Evolutionary conservation across 2,113 vertebrate genomes (phyloP).

Genomic region (Ascaphus truei): DNA sequence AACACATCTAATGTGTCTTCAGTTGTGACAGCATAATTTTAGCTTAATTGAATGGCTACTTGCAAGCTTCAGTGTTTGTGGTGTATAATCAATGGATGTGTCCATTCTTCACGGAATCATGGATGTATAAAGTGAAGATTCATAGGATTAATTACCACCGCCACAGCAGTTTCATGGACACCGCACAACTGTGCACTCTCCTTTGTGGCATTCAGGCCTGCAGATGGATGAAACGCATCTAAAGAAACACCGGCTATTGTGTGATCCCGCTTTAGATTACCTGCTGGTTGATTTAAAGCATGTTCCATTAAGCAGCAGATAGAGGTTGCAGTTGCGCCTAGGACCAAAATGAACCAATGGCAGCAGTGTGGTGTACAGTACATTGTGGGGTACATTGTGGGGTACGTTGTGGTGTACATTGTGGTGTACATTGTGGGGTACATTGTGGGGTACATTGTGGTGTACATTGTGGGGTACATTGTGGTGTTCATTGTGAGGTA

Average conservation of each 20-base stretch:
- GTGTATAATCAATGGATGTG: constrained; percentile 44
- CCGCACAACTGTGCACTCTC: constrained; percentile 1
- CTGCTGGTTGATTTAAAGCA: no score
- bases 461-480: no score
- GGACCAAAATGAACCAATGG: no score
- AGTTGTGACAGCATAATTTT: constrained; percentile 33
- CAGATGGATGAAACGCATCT: background rate
- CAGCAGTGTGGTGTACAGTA: no score
- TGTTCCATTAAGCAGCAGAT: no score
- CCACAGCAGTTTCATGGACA: background rate
- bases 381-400: no score
- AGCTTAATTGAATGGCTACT: constrained; percentile 38
- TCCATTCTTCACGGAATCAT: constrained; percentile 29
- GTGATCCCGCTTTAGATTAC: no score
- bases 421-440: no score
- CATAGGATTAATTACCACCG: constrained; percentile 36
- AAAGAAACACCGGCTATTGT: background rate
- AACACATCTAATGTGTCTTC: background rate
- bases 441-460: no score
- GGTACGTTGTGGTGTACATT: no score
- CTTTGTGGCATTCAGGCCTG: constrained; percentile 4
- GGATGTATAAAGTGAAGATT: constrained; percentile 42
- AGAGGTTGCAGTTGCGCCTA: no score
- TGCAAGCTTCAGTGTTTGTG: constrained; percentile 34
- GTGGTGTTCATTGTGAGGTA: no score